Evolutionary conservation across 2,888 invertebrate genomes (phyloP), one percentile per base, ranked within the genome.

Genomic region (Leptinotarsa peninsularis): DNA sequence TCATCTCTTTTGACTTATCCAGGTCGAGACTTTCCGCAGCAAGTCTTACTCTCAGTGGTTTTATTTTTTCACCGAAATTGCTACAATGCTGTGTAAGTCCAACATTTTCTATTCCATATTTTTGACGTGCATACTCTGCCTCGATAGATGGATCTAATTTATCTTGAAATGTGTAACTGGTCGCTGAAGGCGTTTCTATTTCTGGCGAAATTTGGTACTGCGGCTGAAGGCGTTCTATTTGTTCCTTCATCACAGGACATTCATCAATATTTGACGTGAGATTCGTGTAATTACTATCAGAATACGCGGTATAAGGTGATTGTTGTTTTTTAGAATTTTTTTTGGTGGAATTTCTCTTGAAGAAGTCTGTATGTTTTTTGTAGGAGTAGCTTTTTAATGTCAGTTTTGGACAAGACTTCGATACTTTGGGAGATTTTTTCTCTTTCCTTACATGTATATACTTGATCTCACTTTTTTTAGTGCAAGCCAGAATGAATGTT

Each of bases 221-320:
- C 3, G 76, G 76, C 49, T 76, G 76, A 7, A 73, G 27, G 10
- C 49, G 66, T 43, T 71, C 73, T 66, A 66, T 79, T 80, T n/a
- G 81, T 79, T 27, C 60, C 15, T n/a, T 52, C 58, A 23, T 49
- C 21, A 27, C 63, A 4, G 17, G 58, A 33, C 73, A 69, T 21
- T 73, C 73, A 18, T 21, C 66, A 4, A 73, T 74, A 67, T 71
- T 60, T 15, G 69, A 56, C n/a, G 49, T 21, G 3, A 49, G 52
- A 27, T 79, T 76, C n/a, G 80, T 74, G 17, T 81, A 75, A 17
- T 77, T 76, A 68, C 80, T 81, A 60, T 79, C 78, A 1, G 78
- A 78, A 66, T 76, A 80, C 0, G 80, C 58, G 0, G 79, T 74
- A 69, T 78, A 77, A 1, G 80, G 78, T 21, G 72, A 71, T 14